These are phyloP conservation scores for Steromphala cineraria DNA, from an alignment of 2,888 invertebrate genomes.

Conservation along the genomic window DNA sequence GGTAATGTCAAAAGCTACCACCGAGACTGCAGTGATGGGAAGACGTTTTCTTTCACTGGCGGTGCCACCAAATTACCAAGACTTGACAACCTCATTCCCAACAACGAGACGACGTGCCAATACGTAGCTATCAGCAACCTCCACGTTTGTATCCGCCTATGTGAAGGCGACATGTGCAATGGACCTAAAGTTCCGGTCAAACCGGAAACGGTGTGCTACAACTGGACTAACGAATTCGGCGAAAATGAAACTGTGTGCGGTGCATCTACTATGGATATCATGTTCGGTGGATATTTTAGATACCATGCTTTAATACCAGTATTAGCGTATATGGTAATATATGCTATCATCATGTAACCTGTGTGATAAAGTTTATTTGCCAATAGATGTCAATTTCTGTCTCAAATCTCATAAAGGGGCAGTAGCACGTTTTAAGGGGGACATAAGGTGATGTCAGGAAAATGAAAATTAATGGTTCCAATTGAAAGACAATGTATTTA, in stretches of 20 bases:
- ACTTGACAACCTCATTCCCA: constrained; percentile 5
- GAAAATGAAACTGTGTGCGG: not conserved
- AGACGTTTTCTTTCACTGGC: constrained; percentile 35
- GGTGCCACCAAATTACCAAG: not conserved
- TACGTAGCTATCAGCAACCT: constrained; percentile 13
- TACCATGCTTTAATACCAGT: not conserved
- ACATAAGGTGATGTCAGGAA: no score
- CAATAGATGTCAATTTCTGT: no score
- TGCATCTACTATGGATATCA: not conserved
- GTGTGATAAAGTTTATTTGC: no score
- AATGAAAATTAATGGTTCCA: no score
- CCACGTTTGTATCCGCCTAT: constrained; percentile 29
- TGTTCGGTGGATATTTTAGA: not conserved
- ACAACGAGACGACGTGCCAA: constrained; percentile 34
- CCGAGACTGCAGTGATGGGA: constrained; percentile 43
- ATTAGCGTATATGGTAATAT: not conserved
- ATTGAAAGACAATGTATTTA: no score
- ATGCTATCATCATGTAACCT: not conserved
- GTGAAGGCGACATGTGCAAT: constrained; percentile 30
- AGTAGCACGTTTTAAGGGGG: no score
- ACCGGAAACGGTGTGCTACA: not conserved
- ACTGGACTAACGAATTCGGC: not conserved
- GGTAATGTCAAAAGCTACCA: constrained; percentile 37
- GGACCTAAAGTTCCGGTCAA: constrained; percentile 18
- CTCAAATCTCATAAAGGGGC: no score